Evolutionary conservation across 2,888 invertebrate species (phyloP), one percentile per base, ranked within the genome.

Genomic region (Campoplex nolae): DNA sequence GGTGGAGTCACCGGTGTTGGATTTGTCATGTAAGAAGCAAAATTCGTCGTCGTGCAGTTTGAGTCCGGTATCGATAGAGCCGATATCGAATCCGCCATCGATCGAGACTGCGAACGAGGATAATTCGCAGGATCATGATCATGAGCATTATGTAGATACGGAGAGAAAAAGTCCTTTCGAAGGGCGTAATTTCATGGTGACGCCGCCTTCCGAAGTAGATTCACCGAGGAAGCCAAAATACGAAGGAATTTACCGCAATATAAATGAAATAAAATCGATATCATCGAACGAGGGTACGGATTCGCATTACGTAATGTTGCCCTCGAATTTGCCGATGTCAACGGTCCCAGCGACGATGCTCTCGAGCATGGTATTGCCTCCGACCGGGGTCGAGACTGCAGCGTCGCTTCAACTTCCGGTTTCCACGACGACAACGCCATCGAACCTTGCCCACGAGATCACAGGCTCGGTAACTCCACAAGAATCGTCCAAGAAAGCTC

Each of bases 401-500:
- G 11, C 51, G 3, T 56, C 79, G 18, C 71, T 79, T 7, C 88
- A 89, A 74, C 75, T 88, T 18, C 83, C 85, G 1, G 76, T 89
- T 0, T 83, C 85, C 0, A 84, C 87, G 8, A 78, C 89, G 9
- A 28, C 90, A 0, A 79, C 88, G 0, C 11, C 87, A 3, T 68
- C 89, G 4, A 83, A 86, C 13, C 73, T 78, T 4, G 8, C 71
- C 4, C 84, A 82, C 11, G 88, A 91, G 0, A 18, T 62, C 0
- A 1, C 78, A 13, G 51, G 76, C 9, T 62, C 86, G 0, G 16
- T 75, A 23, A 18, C 71, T 7, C 70, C 91, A 74, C 86, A 92
- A 42, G 92, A 92, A 67, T 88, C 90, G 9, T 90, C 93, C 35
- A 93, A 94, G 35, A 96, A 95, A 90, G 88, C 94, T 4, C 95